Percentiles rank a stretch among this genome's conserved stretches.
These are phyloP conservation scores for human (Homo sapiens) DNA, from an alignment of 2,113 vertebrate species.

Conservation along the genomic window GRCh38 chr6:152146501-152147000, in stretches of 20 bases:
- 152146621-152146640: not conserved
- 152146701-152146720: not conserved
- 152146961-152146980: not conserved
- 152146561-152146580: not conserved
- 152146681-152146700: not conserved
- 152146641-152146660: not conserved
- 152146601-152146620: not conserved
- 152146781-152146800: not conserved
- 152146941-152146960: not conserved
- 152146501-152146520: not conserved
- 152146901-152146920: not conserved
- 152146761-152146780: not conserved
- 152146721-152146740: not conserved
- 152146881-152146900: not conserved
- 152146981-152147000: not conserved
- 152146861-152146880: too few relatives aligned
- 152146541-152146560: not conserved
- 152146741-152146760: not conserved
- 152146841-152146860: too few relatives aligned
- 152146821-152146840: not conserved
- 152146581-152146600: not conserved
- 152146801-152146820: not conserved
- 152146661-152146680: not conserved
- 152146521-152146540: fast-evolving
- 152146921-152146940: not conserved